Percentiles rank a stretch among this genome's conserved stretches.
These are phyloP conservation scores for Euplagia quadripunctaria DNA, from an alignment of 2,888 invertebrate species.

Conservation along the genomic window DNA sequence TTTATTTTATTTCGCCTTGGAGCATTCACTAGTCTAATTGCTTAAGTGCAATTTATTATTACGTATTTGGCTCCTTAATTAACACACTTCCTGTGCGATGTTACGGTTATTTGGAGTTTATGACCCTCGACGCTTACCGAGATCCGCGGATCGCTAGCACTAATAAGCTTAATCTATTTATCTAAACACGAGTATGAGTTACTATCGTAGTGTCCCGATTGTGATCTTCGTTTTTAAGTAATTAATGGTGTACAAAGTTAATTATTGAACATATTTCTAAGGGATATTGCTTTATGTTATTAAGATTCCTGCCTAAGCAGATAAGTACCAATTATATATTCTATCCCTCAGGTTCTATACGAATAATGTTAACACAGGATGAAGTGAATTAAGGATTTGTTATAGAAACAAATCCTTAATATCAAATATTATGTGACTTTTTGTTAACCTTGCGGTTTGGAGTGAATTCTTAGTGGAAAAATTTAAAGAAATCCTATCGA, in stretches of 20 bases:
- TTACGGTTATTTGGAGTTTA: constrained; percentile 60
- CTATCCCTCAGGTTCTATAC: neutral
- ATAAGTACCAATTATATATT: too few relatives aligned
- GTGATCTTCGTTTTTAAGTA: neutral
- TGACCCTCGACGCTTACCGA: constrained; percentile 47
- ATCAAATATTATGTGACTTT: neutral
- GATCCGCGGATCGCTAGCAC: neutral
- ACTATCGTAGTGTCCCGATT: constrained; percentile 7
- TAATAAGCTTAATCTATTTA: neutral
- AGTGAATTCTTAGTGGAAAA: neutral
- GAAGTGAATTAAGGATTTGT: neutral
- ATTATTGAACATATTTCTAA: neutral
- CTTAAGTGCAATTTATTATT: constrained; percentile 65
- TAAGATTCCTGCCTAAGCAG: neutral
- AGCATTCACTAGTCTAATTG: constrained; percentile 64
- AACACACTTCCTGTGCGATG: constrained; percentile 67
- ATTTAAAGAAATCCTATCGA: neutral
- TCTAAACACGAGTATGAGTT: neutral
- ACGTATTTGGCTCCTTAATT: constrained; percentile 66
- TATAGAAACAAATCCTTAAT: neutral
- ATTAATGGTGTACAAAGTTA: constrained; percentile 2
- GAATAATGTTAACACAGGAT: neutral
- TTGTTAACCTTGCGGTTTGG: too few relatives aligned
- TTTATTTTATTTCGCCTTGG: constrained; percentile 63
- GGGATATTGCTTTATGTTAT: neutral